Conservation (phyloP, 35 echinoderm and acorn worm species). For the Stichopus chloronotus region DNA sequence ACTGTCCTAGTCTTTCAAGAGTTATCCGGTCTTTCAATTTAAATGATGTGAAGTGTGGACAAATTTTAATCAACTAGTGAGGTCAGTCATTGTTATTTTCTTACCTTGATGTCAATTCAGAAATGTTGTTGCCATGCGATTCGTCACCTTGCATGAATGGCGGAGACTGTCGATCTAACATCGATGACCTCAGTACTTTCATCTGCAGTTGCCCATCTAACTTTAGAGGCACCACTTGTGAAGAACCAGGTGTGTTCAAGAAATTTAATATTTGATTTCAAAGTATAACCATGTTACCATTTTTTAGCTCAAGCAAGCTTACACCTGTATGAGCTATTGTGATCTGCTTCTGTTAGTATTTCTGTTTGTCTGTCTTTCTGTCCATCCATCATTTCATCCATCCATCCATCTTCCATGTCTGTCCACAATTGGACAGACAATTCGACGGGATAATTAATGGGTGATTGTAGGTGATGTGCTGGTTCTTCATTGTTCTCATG, state of each 20-base stretch:
- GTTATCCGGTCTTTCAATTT: no score
- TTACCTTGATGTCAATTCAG: background rate
- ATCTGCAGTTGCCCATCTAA: background rate
- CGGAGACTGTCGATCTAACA: background rate
- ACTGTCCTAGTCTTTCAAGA: no score
- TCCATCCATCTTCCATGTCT: background rate
- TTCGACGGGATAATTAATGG: no score
- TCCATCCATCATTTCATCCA: background rate
- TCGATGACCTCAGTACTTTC: background rate
- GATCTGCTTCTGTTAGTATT: background rate
- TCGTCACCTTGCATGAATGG: conserved; percentile 18
- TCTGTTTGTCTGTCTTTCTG: no score
- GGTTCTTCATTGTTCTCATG: no score
- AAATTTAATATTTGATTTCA: background rate
- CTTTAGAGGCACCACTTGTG: background rate
- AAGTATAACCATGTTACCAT: background rate
- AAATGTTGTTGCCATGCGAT: background rate
- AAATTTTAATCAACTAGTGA: background rate
- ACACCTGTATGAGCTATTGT: background rate
- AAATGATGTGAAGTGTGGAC: no score
- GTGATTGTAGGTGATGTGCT: no score
- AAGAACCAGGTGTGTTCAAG: background rate
- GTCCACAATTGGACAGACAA: background rate
- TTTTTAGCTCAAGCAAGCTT: background rate
- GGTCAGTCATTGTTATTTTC: background rate